These are phyloP conservation scores for Tipula confusa DNA, from an alignment of 2,888 invertebrate species.

Conservation along the genomic window DNA sequence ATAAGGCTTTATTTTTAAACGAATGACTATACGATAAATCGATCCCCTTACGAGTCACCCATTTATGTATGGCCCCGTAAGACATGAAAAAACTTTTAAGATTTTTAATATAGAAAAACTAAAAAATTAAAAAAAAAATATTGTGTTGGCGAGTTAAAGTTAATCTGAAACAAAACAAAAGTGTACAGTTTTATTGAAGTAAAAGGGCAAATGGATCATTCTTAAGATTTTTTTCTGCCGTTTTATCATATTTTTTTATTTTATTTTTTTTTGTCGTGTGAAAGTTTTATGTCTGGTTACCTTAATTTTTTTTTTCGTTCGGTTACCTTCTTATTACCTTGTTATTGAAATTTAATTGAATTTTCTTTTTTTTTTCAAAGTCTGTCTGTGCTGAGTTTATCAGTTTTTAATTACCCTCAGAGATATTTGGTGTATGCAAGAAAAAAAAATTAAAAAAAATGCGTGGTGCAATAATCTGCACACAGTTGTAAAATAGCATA, in stretches of 20 bases:
- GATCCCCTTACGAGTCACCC: neutral
- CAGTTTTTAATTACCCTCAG: neutral
- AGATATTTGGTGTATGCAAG: neutral
- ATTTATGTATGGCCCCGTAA: neutral
- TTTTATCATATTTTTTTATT: neutral
- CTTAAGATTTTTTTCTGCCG: neutral
- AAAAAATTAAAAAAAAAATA: neutral
- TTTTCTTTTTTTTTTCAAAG: neutral
- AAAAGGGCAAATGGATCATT: constrained; percentile 25
- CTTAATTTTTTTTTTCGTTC: neutral
- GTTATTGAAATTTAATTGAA: constrained; percentile 25
- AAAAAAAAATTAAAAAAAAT: too few relatives aligned
- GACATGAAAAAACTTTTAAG: neutral
- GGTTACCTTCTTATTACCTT: constrained; percentile 20
- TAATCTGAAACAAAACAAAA: neutral
- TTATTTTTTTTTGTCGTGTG: neutral
- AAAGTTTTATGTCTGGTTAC: constrained; percentile 25
- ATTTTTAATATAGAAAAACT: neutral
- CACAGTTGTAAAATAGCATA: neutral
- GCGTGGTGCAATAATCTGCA: neutral
- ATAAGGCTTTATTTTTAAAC: neutral
- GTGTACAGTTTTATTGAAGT: neutral
- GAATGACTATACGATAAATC: too few relatives aligned
- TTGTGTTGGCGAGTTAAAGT: neutral
- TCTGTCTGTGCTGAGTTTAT: neutral